phyloP scores from a whole-genome alignment of 2,113 vertebrate species.

The Bufo gargarizans region DNA sequence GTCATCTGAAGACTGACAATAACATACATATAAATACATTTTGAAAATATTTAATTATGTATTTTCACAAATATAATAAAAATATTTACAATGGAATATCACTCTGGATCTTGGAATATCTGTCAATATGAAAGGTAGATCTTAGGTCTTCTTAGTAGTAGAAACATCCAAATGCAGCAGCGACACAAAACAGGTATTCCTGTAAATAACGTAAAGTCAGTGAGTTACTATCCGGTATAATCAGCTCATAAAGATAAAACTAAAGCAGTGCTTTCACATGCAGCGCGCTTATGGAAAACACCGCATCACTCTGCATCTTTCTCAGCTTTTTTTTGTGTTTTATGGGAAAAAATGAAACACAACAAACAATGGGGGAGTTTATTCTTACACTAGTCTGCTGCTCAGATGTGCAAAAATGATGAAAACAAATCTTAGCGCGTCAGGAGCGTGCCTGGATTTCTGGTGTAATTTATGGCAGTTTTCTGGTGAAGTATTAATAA shows the following conservation, averaged over 20 bases:
- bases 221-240: not conserved
- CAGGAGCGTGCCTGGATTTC: too few relatives aligned
- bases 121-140: not conserved
- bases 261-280: too few relatives aligned
- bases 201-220: constrained; percentile 64
- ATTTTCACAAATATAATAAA: constrained; percentile 3
- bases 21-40: not conserved
- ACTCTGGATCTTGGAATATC: not conserved
- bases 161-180: constrained; percentile 89
- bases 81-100: not conserved
- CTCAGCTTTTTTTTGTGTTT: too few relatives aligned
- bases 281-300: too few relatives aligned
- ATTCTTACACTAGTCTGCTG: too few relatives aligned
- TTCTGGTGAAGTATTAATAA: too few relatives aligned
- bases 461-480: too few relatives aligned
- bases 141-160: constrained; percentile 77
- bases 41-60: constrained; percentile 5
- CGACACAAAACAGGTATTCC: constrained; percentile 94
- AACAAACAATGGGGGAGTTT: too few relatives aligned
- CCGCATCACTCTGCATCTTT: too few relatives aligned
- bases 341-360: too few relatives aligned
- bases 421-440: too few relatives aligned
- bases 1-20: not conserved
- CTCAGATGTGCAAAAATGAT: too few relatives aligned
- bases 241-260: not conserved